Percentiles rank a stretch among this genome's conserved stretches.
phyloP scores from a whole-genome alignment of 2,113 vertebrate genomes.

The Ciconia boyciana region DNA sequence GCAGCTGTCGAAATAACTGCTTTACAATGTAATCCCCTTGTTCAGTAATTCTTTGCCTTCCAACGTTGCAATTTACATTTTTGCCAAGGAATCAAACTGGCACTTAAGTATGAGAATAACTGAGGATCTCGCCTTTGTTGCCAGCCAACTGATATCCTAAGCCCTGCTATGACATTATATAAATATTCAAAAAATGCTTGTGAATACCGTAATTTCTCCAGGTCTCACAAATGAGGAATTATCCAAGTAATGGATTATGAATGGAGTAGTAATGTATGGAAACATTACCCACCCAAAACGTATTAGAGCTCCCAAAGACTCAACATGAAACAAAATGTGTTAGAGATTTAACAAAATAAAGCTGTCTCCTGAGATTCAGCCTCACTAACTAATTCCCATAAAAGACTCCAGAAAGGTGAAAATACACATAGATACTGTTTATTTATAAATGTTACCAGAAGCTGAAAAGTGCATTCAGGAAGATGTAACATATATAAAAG shows the following conservation, averaged over 20 bases:
- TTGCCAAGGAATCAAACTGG: conserved; percentile 53
- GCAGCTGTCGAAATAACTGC: conserved; percentile 57
- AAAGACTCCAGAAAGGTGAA: neutral
- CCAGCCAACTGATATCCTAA: conserved; percentile 50
- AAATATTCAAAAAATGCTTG: conserved; percentile 64
- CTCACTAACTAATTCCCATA: neutral
- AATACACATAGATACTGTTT: neutral
- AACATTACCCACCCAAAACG: conserved; percentile 42
- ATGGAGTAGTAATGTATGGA: conserved; percentile 40
- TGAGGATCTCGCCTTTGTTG: conserved; percentile 28
- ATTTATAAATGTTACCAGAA: neutral
- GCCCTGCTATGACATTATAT: conserved; percentile 38
- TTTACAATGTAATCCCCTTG: conserved; percentile 46
- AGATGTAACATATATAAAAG: neutral
- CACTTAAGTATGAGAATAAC: conserved; percentile 42
- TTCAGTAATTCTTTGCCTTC: conserved; percentile 44
- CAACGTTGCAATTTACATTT: conserved; percentile 14
- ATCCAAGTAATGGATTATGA: conserved; percentile 69
- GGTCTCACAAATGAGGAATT: conserved; percentile 63
- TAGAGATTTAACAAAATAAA: conserved; percentile 34
- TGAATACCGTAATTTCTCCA: conserved; percentile 50
- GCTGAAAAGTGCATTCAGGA: neutral
- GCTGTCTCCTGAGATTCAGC: neutral
- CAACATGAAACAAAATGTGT: conserved; percentile 33
- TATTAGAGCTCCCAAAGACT: conserved; percentile 41